Conservation (phyloP, 2,888 invertebrate genomes). For the Agrilus mali region DNA sequence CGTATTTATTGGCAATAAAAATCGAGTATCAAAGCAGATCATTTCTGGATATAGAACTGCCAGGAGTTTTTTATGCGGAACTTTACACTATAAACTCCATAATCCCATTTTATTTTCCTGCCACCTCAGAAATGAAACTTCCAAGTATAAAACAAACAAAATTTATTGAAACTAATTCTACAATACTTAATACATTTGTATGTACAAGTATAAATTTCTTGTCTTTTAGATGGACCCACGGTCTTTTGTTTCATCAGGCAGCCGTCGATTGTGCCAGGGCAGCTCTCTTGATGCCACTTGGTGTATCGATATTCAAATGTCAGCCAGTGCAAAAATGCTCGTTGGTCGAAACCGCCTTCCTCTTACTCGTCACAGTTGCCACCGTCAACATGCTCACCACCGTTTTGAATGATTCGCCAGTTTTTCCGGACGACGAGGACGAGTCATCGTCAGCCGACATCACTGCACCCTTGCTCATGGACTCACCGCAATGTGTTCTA, state of each 20-base stretch:
- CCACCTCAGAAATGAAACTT: too few relatives aligned
- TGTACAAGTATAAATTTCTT: not conserved
- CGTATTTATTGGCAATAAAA: too few relatives aligned
- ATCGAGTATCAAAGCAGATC: too few relatives aligned
- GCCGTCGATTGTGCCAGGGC: constrained; percentile 73
- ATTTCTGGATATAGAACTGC: too few relatives aligned
- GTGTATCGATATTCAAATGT: constrained; percentile 67
- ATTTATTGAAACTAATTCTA: not conserved
- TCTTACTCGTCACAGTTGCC: constrained; percentile 77
- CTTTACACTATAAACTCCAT: too few relatives aligned
- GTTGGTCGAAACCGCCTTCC: constrained; percentile 76
- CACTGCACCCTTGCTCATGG: constrained; percentile 59
- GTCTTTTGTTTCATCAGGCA: constrained; percentile 73
- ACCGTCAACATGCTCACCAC: constrained; percentile 85
- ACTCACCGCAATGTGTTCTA: constrained; percentile 78
- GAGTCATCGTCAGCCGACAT: constrained; percentile 30
- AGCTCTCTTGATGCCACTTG: constrained; percentile 65
- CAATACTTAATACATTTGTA: not conserved
- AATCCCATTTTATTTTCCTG: too few relatives aligned
- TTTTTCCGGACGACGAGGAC: constrained; percentile 69
- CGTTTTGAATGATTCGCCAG: constrained; percentile 73
- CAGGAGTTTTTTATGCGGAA: too few relatives aligned
- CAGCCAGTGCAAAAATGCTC: constrained; percentile 79
- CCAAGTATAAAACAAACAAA: too few relatives aligned
- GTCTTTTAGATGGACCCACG: constrained; percentile 67